phyloP scores from a whole-genome alignment of 1,140 invertebrate genomes.

The Nebria ingens region DNA sequence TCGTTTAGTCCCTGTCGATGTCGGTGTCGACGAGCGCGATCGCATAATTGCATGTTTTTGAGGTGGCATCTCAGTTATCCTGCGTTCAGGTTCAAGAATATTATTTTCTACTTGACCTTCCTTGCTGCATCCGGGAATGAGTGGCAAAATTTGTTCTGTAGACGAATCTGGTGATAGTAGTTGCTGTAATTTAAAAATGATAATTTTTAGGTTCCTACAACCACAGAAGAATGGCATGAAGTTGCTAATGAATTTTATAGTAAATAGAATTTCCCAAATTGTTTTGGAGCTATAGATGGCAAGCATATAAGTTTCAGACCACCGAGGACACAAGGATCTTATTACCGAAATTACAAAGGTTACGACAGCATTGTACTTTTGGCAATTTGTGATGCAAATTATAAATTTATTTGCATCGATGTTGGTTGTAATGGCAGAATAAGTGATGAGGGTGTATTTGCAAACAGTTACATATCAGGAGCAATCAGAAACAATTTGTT shows the following conservation, averaged over 20 bases:
- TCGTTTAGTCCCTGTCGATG: too few species aligned
- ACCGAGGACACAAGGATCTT: conserved; percentile 19
- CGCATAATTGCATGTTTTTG: too few species aligned
- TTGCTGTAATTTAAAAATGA: not conserved
- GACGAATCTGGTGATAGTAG: not conserved
- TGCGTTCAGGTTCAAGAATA: not conserved
- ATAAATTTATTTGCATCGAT: conserved; percentile 31
- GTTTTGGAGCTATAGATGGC: conserved; percentile 18
- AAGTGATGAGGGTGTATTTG: conserved; percentile 30
- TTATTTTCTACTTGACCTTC: not conserved
- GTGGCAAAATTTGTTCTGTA: not conserved
- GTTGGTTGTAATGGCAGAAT: conserved; percentile 30
- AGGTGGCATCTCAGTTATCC: not conserved
- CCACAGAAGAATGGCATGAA: conserved; percentile 10
- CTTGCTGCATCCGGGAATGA: not conserved
- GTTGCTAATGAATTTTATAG: conserved; percentile 15
- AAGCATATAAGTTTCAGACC: conserved; percentile 18
- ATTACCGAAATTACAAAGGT: conserved; percentile 36
- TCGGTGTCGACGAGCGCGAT: too few species aligned
- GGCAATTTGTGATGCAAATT: conserved; percentile 33
- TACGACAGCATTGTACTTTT: conserved; percentile 34
- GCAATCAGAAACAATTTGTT: not conserved
- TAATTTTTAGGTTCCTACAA: not conserved
- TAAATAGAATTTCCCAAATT: conserved; percentile 19
- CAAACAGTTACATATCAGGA: conserved; percentile 3